Conservation (phyloP, 2,113 vertebrate species). For the Lepisosteus oculatus region DNA sequence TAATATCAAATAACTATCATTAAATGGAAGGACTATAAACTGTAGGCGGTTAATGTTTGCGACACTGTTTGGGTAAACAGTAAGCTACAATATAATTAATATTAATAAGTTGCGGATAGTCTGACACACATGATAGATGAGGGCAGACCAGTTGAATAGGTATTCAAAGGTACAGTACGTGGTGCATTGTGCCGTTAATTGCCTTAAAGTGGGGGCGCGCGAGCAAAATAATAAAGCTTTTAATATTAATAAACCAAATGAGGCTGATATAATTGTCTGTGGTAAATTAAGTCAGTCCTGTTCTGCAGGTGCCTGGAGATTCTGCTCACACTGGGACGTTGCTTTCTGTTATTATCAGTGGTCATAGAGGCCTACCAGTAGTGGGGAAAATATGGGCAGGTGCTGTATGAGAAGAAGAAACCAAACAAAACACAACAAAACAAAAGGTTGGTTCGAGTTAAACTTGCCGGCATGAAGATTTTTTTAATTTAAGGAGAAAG, state of each 20-base stretch:
- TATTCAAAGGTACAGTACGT: constrained; percentile 60
- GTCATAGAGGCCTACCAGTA: not conserved
- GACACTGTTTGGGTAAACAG: not conserved
- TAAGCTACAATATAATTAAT: not conserved
- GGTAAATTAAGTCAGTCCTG: constrained; percentile 26
- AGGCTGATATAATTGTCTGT: constrained; percentile 24
- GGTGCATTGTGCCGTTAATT: constrained; percentile 77
- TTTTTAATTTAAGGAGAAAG: constrained; percentile 73
- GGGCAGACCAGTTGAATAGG: constrained; percentile 57
- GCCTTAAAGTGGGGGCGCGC: constrained; percentile 52
- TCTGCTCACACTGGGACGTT: constrained; percentile 45
- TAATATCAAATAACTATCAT: too few relatives aligned
- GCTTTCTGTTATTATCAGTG: constrained; percentile 23
- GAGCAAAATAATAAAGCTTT: constrained; percentile 58
- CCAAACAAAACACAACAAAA: constrained; percentile 42
- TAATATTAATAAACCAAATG: constrained; percentile 64
- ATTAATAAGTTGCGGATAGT: constrained; percentile 9
- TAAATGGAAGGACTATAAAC: too few relatives aligned
- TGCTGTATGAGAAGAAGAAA: constrained; percentile 45
- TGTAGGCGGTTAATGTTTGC: too few relatives aligned
- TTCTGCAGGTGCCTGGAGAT: constrained; percentile 65
- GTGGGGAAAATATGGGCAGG: constrained; percentile 51
- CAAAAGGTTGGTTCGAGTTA: constrained; percentile 64
- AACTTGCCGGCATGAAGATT: constrained; percentile 75
- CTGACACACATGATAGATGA: constrained; percentile 62